Evolutionary conservation across 2,113 vertebrate genomes (phyloP).

Genomic region (Synchiropus splendidus): DNA sequence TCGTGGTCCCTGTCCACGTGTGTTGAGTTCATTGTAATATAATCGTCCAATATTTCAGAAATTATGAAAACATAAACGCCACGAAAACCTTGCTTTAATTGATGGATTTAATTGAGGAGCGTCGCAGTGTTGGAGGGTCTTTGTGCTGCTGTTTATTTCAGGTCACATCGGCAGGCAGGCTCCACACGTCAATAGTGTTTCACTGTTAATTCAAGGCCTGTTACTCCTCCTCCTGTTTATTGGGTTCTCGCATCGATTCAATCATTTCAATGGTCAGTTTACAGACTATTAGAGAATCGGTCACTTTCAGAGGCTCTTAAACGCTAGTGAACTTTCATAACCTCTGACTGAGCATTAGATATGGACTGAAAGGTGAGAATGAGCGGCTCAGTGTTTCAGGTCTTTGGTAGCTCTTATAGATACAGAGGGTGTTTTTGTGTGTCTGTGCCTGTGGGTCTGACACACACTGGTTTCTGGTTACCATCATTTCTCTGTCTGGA

Average conservation of each 20-base stretch:
- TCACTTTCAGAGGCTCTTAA: conserved; percentile 17
- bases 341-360: too few relatives aligned
- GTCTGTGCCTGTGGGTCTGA: too few relatives aligned
- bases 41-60: not conserved
- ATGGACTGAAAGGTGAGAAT: too few relatives aligned
- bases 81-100: too few relatives aligned
- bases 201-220: conserved; percentile 5
- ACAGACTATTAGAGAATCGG: conserved; percentile 30
- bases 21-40: not conserved
- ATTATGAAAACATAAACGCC: conserved; percentile 9
- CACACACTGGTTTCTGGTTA: too few relatives aligned
- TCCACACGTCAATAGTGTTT: conserved; percentile 13
- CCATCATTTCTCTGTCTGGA: too few relatives aligned
- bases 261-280: conserved; percentile 43
- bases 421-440: too few relatives aligned
- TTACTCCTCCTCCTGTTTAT: conserved; percentile 10
- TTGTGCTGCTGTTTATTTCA: conserved; percentile 62
- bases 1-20: not conserved
- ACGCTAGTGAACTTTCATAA: too few relatives aligned
- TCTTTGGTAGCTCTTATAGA: too few relatives aligned
- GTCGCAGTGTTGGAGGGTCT: conserved; percentile 48
- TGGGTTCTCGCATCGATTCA: conserved; percentile 36
- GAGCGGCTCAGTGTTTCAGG: too few relatives aligned
- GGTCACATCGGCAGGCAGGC: conserved; percentile 11
- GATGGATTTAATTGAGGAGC: too few relatives aligned